Conservation (phyloP, 2,797 vertebrate genomes). For the Mormyrus proboscirostris region DNA sequence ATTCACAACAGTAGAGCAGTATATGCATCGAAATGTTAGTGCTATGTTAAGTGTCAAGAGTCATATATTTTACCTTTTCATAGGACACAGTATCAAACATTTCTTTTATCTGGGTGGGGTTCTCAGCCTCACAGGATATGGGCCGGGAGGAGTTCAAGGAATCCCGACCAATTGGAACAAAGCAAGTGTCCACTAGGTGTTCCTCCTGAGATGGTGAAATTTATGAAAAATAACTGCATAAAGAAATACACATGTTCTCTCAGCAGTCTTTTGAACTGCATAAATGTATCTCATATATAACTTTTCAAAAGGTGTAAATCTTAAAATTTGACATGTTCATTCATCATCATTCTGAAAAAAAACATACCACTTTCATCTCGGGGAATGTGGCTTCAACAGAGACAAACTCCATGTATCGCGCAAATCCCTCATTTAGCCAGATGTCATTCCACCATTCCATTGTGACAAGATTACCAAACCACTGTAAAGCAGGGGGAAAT, state of each 20-base stretch:
- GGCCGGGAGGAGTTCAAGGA: slow-evolving; percentile 67
- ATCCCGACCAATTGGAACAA: slow-evolving; percentile 62
- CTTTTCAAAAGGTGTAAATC: neutral
- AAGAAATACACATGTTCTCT: neutral
- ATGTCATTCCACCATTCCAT: slow-evolving; percentile 78
- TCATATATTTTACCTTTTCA: slow-evolving; percentile 43
- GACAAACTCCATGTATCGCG: slow-evolving; percentile 70
- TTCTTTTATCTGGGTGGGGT: slow-evolving; percentile 66
- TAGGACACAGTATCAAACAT: slow-evolving; percentile 73
- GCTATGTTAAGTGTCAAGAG: neutral
- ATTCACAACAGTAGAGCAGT: neutral
- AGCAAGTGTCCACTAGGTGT: slow-evolving; percentile 60
- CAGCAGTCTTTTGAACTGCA: neutral
- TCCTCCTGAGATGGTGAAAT: slow-evolving; percentile 54
- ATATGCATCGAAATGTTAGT: neutral
- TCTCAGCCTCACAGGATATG: slow-evolving; percentile 68
- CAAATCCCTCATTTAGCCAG: slow-evolving; percentile 76
- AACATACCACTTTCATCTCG: slow-evolving; percentile 60
- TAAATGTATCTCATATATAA: neutral
- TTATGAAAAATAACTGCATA: neutral
- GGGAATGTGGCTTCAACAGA: slow-evolving; percentile 67
- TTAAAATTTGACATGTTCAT: neutral
- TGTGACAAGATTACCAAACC: slow-evolving; percentile 78
- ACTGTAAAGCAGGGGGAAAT: slow-evolving; percentile 44
- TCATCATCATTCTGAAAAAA: neutral